Evolutionary conservation across 2,888 invertebrate species (phyloP).

Genomic region (Hyles lineata): DNA sequence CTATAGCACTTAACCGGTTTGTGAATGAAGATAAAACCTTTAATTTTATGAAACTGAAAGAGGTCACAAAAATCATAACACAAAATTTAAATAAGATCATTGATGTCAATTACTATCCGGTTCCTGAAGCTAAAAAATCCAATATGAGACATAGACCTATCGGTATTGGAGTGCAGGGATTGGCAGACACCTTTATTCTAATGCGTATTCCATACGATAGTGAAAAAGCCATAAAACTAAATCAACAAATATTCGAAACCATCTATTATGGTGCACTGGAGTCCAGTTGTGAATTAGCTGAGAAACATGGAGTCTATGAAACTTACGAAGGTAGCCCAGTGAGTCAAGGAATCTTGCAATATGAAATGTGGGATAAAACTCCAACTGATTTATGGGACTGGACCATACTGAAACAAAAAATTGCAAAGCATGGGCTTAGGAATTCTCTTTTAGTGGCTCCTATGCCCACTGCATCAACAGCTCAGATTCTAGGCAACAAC

Average conservation of each 20-base stretch:
- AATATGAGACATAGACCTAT: conserved; percentile 95
- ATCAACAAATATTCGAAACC: conserved; percentile 98
- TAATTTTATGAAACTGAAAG: conserved; percentile 94
- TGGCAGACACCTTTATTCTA: conserved; percentile 98
- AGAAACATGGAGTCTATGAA: conserved; percentile 93
- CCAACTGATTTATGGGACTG: conserved; percentile 96
- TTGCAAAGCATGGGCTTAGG: conserved; percentile 94
- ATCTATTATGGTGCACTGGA: conserved; percentile 98
- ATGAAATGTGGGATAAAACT: conserved; percentile 98
- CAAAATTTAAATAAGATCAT: conserved; percentile 98
- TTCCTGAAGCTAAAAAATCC: conserved; percentile 93
- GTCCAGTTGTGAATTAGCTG: conserved; percentile 97
- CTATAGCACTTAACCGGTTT: conserved; percentile 98
- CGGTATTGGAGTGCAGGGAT: conserved; percentile 98
- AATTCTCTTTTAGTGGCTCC: conserved; percentile 97
- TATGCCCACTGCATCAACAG: conserved; percentile 99
- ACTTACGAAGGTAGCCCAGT: conserved; percentile 96
- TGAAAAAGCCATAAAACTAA: conserved; percentile 92
- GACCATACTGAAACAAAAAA: conserved; percentile 91
- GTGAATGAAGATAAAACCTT: conserved; percentile 91
- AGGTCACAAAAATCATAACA: conserved; percentile 94
- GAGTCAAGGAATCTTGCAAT: conserved; percentile 97
- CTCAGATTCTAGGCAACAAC: conserved; percentile 99
- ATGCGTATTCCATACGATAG: conserved; percentile 97
- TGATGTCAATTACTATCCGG: conserved; percentile 97